These are phyloP conservation scores for Hyppa rectilinea DNA, from an alignment of 2,888 invertebrate genomes.

Conservation along the genomic window DNA sequence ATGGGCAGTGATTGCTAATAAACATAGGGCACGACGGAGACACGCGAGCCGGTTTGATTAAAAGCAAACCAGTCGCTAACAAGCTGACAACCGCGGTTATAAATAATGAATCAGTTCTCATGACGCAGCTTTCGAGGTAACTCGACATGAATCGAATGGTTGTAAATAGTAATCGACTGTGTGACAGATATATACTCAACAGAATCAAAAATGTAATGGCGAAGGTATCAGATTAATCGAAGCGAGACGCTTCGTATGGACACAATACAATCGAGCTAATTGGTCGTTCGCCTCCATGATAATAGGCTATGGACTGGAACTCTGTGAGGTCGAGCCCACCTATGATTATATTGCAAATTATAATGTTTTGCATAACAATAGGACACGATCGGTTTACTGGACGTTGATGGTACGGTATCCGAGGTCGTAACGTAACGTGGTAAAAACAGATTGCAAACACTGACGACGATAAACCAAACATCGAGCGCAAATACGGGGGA, in stretches of 20 bases:
- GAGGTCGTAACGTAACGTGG: constrained; percentile 32
- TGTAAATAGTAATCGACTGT: constrained; percentile 64
- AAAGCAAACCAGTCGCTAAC: constrained; percentile 62
- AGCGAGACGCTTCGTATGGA: constrained; percentile 70
- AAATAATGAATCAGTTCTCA: constrained; percentile 65
- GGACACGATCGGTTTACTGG: constrained; percentile 29
- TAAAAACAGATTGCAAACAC: constrained; percentile 65
- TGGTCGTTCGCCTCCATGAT: constrained; percentile 72
- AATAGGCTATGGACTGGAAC: constrained; percentile 64
- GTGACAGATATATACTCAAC: constrained; percentile 68
- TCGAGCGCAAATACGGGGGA: constrained; percentile 61
- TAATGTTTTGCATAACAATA: constrained; percentile 55
- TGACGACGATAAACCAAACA: constrained; percentile 65
- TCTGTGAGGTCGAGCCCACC: constrained; percentile 61
- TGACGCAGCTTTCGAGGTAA: constrained; percentile 56
- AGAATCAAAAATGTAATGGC: constrained; percentile 63
- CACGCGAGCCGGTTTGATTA: constrained; percentile 64
- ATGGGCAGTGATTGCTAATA: constrained; percentile 52
- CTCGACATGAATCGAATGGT: constrained; percentile 30
- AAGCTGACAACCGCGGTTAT: constrained; percentile 55
- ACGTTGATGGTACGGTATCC: constrained; percentile 22
- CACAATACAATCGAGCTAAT: constrained; percentile 77
- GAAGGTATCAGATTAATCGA: constrained; percentile 77
- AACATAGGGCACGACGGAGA: constrained; percentile 36
- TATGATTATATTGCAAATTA: constrained; percentile 65